phyloP scores from a whole-genome alignment of 2,797 vertebrate species.

The Distichodus sexfasciatus region DNA sequence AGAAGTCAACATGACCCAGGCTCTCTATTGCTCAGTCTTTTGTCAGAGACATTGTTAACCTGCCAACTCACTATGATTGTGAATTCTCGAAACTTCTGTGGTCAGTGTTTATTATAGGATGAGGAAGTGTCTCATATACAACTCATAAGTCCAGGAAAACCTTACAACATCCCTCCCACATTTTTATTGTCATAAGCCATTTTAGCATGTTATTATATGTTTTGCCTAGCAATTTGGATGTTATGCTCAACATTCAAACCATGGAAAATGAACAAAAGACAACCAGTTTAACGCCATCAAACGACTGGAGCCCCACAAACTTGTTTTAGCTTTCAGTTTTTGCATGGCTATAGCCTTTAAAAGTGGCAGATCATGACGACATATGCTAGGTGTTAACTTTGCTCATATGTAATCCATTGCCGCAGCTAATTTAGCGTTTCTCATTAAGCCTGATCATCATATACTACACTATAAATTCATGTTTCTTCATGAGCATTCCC shows the following conservation, averaged over 20 bases:
- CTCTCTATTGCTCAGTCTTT: neutral
- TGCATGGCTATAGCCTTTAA: neutral
- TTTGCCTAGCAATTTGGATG: too few species aligned
- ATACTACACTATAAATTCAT: neutral
- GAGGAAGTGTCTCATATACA: neutral
- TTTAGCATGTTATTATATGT: too few species aligned
- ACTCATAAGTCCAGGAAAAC: neutral
- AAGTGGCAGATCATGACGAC: too few species aligned
- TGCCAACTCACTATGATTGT: neutral
- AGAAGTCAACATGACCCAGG: neutral
- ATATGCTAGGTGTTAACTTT: too few species aligned
- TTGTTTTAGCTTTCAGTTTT: too few species aligned
- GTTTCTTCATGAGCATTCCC: neutral
- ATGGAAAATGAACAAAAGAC: too few species aligned
- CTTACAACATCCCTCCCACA: too few species aligned
- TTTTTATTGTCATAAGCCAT: too few species aligned
- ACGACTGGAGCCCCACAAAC: too few species aligned
- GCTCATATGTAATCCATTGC: neutral
- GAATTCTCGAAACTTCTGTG: neutral
- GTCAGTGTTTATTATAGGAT: neutral
- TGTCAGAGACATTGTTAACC: neutral
- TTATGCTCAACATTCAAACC: too few species aligned
- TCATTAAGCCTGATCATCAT: neutral
- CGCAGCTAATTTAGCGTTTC: neutral
- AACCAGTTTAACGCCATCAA: too few species aligned